These are phyloP conservation scores for Heliconius nattereri DNA, from an alignment of 1,140 invertebrate species.

Conservation along the genomic window DNA sequence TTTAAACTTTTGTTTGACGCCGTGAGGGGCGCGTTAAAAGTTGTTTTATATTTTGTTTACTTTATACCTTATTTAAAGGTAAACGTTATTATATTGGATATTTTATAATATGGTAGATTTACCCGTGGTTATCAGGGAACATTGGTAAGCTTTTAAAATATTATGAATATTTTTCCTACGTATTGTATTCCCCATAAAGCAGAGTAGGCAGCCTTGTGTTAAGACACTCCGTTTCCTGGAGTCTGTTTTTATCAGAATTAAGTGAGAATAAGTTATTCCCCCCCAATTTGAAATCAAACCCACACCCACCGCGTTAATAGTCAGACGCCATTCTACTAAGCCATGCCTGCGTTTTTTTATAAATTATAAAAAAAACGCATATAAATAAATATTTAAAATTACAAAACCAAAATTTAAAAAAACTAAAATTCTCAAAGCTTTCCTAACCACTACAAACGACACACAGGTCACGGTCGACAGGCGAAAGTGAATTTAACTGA, in stretches of 20 bases:
- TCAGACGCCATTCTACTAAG: no score
- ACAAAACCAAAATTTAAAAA: not conserved
- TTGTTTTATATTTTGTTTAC: constrained; percentile 4
- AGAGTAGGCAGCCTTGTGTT: no score
- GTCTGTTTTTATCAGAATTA: no score
- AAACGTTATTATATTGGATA: not conserved
- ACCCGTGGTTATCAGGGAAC: no score
- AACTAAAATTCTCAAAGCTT: not conserved
- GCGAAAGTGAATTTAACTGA: constrained; percentile 10
- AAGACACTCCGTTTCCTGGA: no score
- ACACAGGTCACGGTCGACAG: not conserved
- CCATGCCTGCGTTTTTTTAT: no score
- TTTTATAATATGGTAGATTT: not conserved
- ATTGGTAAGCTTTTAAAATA: no score
- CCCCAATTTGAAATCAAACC: no score
- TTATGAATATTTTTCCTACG: no score
- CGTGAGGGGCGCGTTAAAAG: not conserved
- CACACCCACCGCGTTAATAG: no score
- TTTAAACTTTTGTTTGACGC: constrained; percentile 6
- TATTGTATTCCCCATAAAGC: no score
- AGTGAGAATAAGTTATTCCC: no score
- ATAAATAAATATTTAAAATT: not conserved
- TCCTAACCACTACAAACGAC: not conserved
- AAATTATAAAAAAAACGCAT: not conserved
- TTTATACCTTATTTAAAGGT: not conserved